These are phyloP conservation scores for Leptopterna dolabrata DNA, from an alignment of 2,888 invertebrate genomes.

Conservation along the genomic window DNA sequence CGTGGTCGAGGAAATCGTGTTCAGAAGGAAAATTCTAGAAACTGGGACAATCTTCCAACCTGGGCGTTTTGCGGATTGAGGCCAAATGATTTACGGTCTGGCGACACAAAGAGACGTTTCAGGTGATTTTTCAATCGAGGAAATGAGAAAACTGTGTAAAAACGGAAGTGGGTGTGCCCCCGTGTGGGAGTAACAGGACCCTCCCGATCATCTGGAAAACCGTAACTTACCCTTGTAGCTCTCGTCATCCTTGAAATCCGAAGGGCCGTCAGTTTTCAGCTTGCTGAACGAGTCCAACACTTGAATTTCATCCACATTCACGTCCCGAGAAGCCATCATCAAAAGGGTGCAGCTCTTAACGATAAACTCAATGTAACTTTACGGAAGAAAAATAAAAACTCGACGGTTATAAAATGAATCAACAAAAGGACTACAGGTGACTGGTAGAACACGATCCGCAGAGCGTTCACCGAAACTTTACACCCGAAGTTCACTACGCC, in stretches of 20 bases:
- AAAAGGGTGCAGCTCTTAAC: too few relatives aligned
- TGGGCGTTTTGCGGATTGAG: not conserved
- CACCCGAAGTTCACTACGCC: not conserved
- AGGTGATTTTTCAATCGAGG: not conserved
- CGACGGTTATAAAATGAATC: not conserved
- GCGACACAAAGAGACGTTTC: not conserved
- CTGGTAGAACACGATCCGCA: not conserved
- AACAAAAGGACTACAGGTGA: conserved; percentile 5
- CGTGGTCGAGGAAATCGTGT: not conserved
- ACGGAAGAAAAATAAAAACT: conserved; percentile 1
- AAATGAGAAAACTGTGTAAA: not conserved
- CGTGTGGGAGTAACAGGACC: not conserved
- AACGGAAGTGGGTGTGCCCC: conserved; percentile 48
- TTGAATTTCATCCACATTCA: conserved; percentile 81
- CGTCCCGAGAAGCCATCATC: conserved; percentile 84
- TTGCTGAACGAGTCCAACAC: conserved; percentile 76
- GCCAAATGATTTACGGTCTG: not conserved
- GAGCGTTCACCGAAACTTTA: not conserved
- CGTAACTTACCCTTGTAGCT: conserved; percentile 69
- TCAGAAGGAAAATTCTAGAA: not conserved
- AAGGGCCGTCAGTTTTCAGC: conserved; percentile 73
- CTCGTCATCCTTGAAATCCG: conserved; percentile 72
- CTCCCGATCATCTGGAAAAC: conserved; percentile 27
- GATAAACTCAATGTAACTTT: too few relatives aligned
- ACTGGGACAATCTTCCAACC: not conserved